Percentiles rank a stretch among this genome's conserved stretches.
Conservation (phyloP, 2,797 vertebrate species). For the Natrix natrix region DNA sequence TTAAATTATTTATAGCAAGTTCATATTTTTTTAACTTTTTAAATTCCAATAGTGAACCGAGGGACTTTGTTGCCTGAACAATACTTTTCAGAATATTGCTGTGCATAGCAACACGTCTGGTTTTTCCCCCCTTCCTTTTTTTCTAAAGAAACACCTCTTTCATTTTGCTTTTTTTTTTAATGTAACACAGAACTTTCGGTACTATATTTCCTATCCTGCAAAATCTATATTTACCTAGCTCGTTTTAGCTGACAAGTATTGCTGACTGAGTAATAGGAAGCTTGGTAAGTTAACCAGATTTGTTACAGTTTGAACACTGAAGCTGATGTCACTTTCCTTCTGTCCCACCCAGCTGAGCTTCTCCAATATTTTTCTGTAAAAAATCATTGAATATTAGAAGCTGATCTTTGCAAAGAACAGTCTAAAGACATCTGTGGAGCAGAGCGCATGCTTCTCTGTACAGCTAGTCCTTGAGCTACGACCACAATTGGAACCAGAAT, state of each 20-base stretch:
- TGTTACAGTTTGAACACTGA: slow-evolving; percentile 30
- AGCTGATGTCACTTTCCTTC: not conserved
- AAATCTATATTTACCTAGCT: not conserved
- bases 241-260: slow-evolving; percentile 36
- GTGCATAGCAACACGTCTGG: slow-evolving; percentile 66
- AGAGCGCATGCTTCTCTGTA: not conserved
- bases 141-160: not conserved
- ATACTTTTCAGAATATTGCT: slow-evolving; percentile 70
- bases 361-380: not conserved
- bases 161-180: slow-evolving; percentile 54
- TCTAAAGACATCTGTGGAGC: not conserved
- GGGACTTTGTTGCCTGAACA: slow-evolving; percentile 69
- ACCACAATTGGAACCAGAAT: not conserved
- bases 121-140: slow-evolving; percentile 55
- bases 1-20: slow-evolving; percentile 82
- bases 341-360: not conserved
- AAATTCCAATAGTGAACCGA: slow-evolving; percentile 73
- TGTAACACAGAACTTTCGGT: slow-evolving; percentile 49
- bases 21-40: slow-evolving; percentile 81
- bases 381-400: not conserved
- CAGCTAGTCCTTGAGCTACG: not conserved
- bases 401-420: not conserved
- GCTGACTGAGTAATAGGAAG: slow-evolving; percentile 25
- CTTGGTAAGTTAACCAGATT: slow-evolving; percentile 13
- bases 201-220: slow-evolving; percentile 33